A percentile compares a stretch with the other conserved stretches of the same genome.
phyloP scores from a whole-genome alignment of 2,797 vertebrate genomes.

The Eidolon dupreanum region DNA sequence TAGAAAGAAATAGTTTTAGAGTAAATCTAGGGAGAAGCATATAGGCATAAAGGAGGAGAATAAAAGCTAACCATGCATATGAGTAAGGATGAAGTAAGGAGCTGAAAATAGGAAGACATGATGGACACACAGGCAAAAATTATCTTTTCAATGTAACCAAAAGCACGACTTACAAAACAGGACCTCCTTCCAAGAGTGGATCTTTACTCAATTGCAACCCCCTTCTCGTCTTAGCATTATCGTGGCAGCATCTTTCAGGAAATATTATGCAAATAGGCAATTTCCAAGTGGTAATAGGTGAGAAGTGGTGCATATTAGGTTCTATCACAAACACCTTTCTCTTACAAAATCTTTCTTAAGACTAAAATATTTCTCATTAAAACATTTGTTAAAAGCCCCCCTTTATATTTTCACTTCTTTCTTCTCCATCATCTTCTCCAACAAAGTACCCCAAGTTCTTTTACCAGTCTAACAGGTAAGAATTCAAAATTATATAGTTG shows the following conservation, averaged over 20 bases:
- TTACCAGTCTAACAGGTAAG: neutral
- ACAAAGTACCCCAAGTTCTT: neutral
- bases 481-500: neutral
- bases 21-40: neutral
- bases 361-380: neutral
- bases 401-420: neutral
- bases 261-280: neutral
- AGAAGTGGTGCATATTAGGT: neutral
- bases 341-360: neutral
- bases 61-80: neutral
- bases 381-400: neutral
- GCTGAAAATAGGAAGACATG: neutral
- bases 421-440: neutral
- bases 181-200: neutral
- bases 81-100: neutral
- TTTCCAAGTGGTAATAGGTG: neutral
- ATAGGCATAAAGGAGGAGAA: neutral
- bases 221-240: neutral
- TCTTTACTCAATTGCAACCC: neutral
- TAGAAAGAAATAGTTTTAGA: neutral
- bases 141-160: neutral
- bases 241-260: neutral
- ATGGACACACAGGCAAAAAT: neutral
- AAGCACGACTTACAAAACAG: neutral
- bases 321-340: neutral